These are phyloP conservation scores for Saccostrea glomerata DNA, from an alignment of 1,140 invertebrate genomes.

Conservation along the genomic window DNA sequence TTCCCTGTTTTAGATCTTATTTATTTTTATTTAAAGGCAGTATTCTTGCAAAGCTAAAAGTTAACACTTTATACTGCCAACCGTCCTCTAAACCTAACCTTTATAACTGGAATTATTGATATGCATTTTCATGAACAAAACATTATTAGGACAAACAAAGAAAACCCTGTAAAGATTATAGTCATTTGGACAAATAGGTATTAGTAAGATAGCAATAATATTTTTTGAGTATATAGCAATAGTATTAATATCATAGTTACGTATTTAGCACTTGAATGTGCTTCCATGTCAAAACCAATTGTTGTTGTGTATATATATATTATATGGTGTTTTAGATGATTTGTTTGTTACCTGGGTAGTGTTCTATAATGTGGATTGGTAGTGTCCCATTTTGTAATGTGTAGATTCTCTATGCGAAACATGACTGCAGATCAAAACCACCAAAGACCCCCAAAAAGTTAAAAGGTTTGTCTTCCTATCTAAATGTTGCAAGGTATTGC, in stretches of 20 bases:
- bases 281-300: constrained; percentile 24
- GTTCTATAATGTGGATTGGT: not conserved
- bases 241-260: constrained; percentile 35
- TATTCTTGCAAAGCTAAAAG: constrained; percentile 7
- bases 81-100: not conserved
- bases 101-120: not conserved
- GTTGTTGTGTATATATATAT: constrained; percentile 33
- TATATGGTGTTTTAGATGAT: constrained; percentile 19
- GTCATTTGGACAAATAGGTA: not conserved
- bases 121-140: not conserved
- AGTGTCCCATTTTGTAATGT: not conserved
- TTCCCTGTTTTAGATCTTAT: not conserved
- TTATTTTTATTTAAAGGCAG: not conserved
- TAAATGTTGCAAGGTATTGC: constrained; percentile 1
- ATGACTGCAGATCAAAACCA: constrained; percentile 14
- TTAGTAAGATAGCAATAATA: not conserved
- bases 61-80: not conserved
- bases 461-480: constrained; percentile 15
- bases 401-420: constrained; percentile 33
- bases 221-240: not conserved
- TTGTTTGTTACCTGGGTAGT: constrained; percentile 18
- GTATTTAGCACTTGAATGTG: not conserved
- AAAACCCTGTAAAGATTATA: not conserved
- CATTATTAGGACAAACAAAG: not conserved
- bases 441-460: not conserved